A percentile compares a stretch with the other conserved stretches of the same genome.
Conservation (phyloP, 1,140 invertebrate species). For the Apis mellifera region Amel_HAv3.1 CM009937.2:13395001-13395500, state of each 20-base stretch:
- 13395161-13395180: background rate
- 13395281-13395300: background rate
- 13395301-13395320: background rate
- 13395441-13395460: too few species aligned
- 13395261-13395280: background rate
- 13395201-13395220: background rate
- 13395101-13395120: slow-evolving; percentile 16
- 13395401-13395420: too few species aligned
- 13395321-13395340: too few species aligned
- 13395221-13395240: background rate
- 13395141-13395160: slow-evolving; percentile 1
- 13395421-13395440: too few species aligned
- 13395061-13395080: slow-evolving; percentile 67
- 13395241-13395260: background rate
- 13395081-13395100: slow-evolving; percentile 53
- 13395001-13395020: slow-evolving; percentile 16
- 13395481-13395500: too few species aligned
- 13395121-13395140: background rate
- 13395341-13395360: too few species aligned
- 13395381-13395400: too few species aligned
- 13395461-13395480: too few species aligned
- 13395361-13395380: too few species aligned
- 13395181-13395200: background rate
- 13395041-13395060: slow-evolving; percentile 66
- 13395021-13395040: slow-evolving; percentile 65